Conservation (phyloP, 2,888 invertebrate genomes). For the Catotricha subobsoleta region DNA sequence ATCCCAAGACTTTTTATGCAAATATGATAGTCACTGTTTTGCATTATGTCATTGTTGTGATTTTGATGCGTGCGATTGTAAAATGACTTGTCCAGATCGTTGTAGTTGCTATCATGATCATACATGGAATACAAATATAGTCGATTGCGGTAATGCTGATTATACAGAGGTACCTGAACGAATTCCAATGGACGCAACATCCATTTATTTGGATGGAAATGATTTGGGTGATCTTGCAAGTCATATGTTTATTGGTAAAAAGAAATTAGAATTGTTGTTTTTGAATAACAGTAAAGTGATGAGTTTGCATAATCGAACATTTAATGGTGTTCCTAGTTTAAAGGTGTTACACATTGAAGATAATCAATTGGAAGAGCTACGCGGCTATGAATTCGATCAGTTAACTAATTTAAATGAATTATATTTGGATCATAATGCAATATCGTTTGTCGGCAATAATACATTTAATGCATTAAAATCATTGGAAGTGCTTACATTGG, state of each 20-base stretch:
- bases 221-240: slow-evolving; percentile 58
- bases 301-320: slow-evolving; percentile 61
- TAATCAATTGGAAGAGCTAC: slow-evolving; percentile 49
- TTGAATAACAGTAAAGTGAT: slow-evolving; percentile 62
- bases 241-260: slow-evolving; percentile 75
- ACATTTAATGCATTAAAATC: slow-evolving; percentile 57
- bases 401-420: slow-evolving; percentile 54
- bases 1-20: slow-evolving; percentile 62
- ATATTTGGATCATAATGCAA: slow-evolving; percentile 58
- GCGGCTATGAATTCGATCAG: slow-evolving; percentile 63
- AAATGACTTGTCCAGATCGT: slow-evolving; percentile 74
- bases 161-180: slow-evolving; percentile 56
- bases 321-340: slow-evolving; percentile 59
- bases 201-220: slow-evolving; percentile 71
- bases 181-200: slow-evolving; percentile 79
- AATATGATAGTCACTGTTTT: slow-evolving; percentile 68
- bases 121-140: slow-evolving; percentile 69
- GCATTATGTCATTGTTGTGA: slow-evolving; percentile 77
- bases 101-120: slow-evolving; percentile 78
- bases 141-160: slow-evolving; percentile 60
- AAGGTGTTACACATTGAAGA: slow-evolving; percentile 59
- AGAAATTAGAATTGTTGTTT: slow-evolving; percentile 57
- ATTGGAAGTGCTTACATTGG: slow-evolving; percentile 52
- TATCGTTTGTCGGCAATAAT: slow-evolving; percentile 51
- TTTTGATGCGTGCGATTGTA: slow-evolving; percentile 79